These are phyloP conservation scores for Pseudopleuronectes americanus DNA, from an alignment of 2,797 vertebrate species.

Conservation along the genomic window DNA sequence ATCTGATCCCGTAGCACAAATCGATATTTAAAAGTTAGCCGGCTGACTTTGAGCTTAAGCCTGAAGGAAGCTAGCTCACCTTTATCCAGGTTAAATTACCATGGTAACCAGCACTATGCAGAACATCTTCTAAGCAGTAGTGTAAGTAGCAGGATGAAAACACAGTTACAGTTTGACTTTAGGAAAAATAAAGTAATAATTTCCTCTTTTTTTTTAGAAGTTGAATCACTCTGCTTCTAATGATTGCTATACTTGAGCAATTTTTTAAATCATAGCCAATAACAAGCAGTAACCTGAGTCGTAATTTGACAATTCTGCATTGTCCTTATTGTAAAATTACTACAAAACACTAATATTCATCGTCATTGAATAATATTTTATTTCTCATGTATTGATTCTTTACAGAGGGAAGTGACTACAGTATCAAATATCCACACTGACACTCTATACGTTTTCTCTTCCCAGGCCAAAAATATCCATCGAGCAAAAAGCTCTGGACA, in stretches of 20 bases:
- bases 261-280: neutral
- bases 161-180: neutral
- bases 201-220: neutral
- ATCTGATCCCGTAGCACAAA: too few relatives aligned
- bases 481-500: constrained; percentile 92
- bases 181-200: too few relatives aligned
- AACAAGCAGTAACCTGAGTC: neutral
- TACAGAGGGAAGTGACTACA: neutral
- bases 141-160: too few relatives aligned
- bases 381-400: neutral
- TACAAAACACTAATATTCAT: too few relatives aligned
- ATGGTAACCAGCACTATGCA: too few relatives aligned
- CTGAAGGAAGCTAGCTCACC: too few relatives aligned
- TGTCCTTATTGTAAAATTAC: neutral
- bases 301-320: neutral
- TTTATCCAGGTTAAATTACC: too few relatives aligned
- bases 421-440: neutral
- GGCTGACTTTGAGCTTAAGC: too few relatives aligned
- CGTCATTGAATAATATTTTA: neutral
- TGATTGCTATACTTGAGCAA: neutral
- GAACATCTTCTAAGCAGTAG: too few relatives aligned
- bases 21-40: too few relatives aligned
- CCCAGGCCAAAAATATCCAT: constrained; percentile 86
- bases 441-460: constrained; percentile 22
- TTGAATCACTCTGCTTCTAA: neutral